phyloP scores from a whole-genome alignment of 2,888 invertebrate genomes.

The Julus scandinavius region DNA sequence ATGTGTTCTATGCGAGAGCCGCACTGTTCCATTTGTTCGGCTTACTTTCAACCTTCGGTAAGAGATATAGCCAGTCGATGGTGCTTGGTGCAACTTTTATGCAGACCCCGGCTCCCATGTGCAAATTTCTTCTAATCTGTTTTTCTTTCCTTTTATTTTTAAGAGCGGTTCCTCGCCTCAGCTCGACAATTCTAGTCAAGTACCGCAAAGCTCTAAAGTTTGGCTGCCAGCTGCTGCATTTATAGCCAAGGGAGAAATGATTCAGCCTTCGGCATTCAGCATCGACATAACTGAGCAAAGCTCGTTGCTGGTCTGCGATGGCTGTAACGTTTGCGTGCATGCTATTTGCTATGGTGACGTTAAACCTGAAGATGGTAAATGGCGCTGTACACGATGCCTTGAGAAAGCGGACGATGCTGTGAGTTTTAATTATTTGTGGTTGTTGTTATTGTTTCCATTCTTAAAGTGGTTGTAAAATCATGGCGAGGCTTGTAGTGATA shows the following conservation, averaged over 20 bases:
- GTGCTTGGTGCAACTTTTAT: neutral
- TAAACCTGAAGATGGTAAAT: conserved; percentile 60
- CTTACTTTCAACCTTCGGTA: conserved; percentile 64
- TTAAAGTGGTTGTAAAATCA: neutral
- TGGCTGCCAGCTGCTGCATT: conserved; percentile 62
- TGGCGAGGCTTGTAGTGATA: too few species aligned
- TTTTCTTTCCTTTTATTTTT: neutral
- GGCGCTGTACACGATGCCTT: conserved; percentile 64
- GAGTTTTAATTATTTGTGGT: conserved; percentile 58
- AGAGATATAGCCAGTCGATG: neutral
- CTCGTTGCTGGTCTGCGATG: conserved; percentile 69
- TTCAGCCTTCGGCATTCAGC: conserved; percentile 57
- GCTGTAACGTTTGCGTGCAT: conserved; percentile 72
- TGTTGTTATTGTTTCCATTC: too few species aligned
- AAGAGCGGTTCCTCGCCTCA: neutral
- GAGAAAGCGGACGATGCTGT: conserved; percentile 65
- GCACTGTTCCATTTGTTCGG: conserved; percentile 72
- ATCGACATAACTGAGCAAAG: conserved; percentile 61
- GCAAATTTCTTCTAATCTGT: neutral
- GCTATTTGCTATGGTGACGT: conserved; percentile 68
- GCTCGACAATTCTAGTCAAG: conserved; percentile 9
- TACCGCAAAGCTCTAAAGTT: conserved; percentile 54
- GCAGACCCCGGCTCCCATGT: neutral
- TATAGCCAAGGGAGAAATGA: conserved; percentile 62
- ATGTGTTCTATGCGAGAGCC: conserved; percentile 70